A percentile compares a stretch with the other conserved stretches of the same genome.
phyloP scores from a whole-genome alignment of 2,113 vertebrate genomes.

The Corydoras sp. region DNA sequence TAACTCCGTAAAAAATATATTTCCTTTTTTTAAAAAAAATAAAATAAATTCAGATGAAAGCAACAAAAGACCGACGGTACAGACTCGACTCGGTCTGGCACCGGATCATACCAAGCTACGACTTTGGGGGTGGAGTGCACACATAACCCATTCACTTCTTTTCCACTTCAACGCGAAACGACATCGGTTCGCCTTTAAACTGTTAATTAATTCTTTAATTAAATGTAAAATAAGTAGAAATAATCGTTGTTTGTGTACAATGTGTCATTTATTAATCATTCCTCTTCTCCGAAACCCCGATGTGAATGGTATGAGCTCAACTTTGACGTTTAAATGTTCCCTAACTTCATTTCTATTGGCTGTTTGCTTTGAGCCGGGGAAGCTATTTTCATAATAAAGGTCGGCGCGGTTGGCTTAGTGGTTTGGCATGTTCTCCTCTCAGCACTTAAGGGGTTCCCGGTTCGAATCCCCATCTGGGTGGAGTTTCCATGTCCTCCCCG shows the following conservation, averaged over 20 bases:
- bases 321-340: slow-evolving; percentile 36
- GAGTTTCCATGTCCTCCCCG: too few species aligned
- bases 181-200: too few species aligned
- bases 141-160: background rate
- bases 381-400: slow-evolving; percentile 4
- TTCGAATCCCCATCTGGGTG: too few species aligned
- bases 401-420: too few species aligned
- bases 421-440: too few species aligned
- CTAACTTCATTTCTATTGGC: slow-evolving; percentile 26
- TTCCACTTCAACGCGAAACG: background rate
- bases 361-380: background rate
- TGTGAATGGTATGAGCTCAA: background rate
- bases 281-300: background rate
- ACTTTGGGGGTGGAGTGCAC: background rate
- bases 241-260: too few species aligned
- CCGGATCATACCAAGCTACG: slow-evolving; percentile 17
- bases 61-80: slow-evolving; percentile 36
- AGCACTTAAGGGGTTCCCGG: too few species aligned
- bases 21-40: background rate
- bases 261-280: background rate
- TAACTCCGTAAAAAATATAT: slow-evolving; percentile 17
- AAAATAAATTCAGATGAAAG: slow-evolving; percentile 29
- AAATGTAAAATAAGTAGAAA: too few species aligned
- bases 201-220: too few species aligned
- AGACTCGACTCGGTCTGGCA: slow-evolving; percentile 28